Evolutionary conservation across 2,113 vertebrate species (phyloP).

Genomic region (Strix aluco): DNA sequence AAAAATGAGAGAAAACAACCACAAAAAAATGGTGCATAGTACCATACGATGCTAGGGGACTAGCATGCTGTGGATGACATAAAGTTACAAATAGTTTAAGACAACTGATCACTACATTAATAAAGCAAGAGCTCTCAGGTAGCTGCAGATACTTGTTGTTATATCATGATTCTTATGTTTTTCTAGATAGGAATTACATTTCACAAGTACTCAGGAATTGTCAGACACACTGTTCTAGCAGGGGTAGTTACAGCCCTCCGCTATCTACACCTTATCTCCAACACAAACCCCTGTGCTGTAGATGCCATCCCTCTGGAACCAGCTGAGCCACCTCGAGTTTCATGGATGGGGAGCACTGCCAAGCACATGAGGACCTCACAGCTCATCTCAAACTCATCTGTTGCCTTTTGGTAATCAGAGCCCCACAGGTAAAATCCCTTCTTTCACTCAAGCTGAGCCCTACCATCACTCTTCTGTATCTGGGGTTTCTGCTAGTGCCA

Average conservation of each 20-base stretch:
- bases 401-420: background rate
- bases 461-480: background rate
- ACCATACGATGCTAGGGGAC: background rate
- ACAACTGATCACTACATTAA: background rate
- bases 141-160: background rate
- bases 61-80: background rate
- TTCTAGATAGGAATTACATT: background rate
- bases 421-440: background rate
- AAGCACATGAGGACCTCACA: background rate
- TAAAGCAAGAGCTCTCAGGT: background rate
- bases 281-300: background rate
- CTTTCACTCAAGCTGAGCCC: background rate
- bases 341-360: background rate
- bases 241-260: background rate
- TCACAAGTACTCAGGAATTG: background rate
- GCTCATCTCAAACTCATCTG: background rate
- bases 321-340: background rate
- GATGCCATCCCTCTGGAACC: background rate
- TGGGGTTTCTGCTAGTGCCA: background rate
- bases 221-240: background rate
- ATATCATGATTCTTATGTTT: background rate
- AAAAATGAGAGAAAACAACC: background rate
- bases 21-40: accelerated
- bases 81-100: background rate
- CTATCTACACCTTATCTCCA: background rate